Base-by-base conservation (phyloP, 2,113 vertebrate species). In the Albula goreensis region DNA sequence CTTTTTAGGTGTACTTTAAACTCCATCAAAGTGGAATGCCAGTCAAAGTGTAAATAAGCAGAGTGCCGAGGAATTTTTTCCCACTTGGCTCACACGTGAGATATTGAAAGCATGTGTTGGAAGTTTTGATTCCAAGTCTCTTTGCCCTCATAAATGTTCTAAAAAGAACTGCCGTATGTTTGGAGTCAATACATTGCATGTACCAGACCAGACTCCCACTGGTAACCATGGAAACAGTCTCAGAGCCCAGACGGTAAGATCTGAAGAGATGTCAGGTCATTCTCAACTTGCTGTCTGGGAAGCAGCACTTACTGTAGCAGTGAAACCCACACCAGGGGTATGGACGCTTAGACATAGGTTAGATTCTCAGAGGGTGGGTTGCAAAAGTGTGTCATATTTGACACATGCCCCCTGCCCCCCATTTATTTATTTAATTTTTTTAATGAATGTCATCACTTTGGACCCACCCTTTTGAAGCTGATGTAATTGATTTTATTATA, bases 21-120 rank as follows among this genome's bases (percentile, higher is more conserved):
- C 77, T 79, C 11, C 25, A 85, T 90, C 52, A 89, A 89, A 88
- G 81, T 81, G 25, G 56, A 90, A 90, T 87, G 85, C 88, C 87
- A 89, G 70, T 85, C 83, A 84, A 74, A 87, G 80, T 90, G 86
- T 86, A 74, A 85, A 88, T 88, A 41, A 66, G 57, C 63, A 81
- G 78, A 31, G 52, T 0, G 86, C 50, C 82, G 74, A 77, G 48
- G 60, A 78, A 41, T 56, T 56, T 78, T 48, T 8, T 25, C 31
- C 48, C 78, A 7, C 12, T 50, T 79, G 15, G 78, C 3, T 79
- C 78, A 17, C 78, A 19, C 41, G 12, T 19, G 48, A 15, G 41
- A 50, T 11, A 50, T 79, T 79, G 4, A 79, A 79, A 50, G 78
- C 78, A 50, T 22, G 80, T 53, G 52, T 52, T 31, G n/a, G 19